phyloP scores from a whole-genome alignment of 2,888 invertebrate genomes.

The Eupithecia dodoneata region DNA sequence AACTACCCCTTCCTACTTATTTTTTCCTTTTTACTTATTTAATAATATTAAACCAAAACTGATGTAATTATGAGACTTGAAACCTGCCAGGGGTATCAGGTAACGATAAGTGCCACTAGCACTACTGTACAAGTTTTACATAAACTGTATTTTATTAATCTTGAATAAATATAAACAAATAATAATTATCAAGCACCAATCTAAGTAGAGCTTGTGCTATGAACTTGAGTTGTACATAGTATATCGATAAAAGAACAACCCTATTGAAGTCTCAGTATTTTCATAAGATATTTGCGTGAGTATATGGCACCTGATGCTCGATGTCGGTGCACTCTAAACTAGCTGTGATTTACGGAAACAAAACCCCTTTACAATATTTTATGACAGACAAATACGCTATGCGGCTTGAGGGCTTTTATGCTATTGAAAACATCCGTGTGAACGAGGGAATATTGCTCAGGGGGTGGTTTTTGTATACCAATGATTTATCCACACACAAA shows the following conservation, averaged over 20 bases:
- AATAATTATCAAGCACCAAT: too few species aligned
- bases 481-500: too few species aligned
- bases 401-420: conserved; percentile 8
- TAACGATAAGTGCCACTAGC: too few species aligned
- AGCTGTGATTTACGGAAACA: conserved; percentile 76
- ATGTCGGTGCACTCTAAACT: conserved; percentile 78
- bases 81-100: too few species aligned
- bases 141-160: background rate
- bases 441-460: background rate
- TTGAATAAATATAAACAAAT: too few species aligned
- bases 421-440: conserved; percentile 4
- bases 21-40: too few species aligned
- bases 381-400: conserved; percentile 19
- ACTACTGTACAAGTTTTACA: background rate
- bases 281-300: conserved; percentile 83
- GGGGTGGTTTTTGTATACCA: background rate
- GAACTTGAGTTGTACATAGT: background rate
- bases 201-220: too few species aligned
- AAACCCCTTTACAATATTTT: conserved; percentile 40
- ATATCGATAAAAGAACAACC: conserved; percentile 52
- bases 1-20: too few species aligned
- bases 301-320: conserved; percentile 80
- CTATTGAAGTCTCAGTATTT: conserved; percentile 75
- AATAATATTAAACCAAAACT: too few species aligned
- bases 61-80: too few species aligned